phyloP scores from a whole-genome alignment of 1,140 invertebrate genomes.

The Triops longicaudatus region DNA sequence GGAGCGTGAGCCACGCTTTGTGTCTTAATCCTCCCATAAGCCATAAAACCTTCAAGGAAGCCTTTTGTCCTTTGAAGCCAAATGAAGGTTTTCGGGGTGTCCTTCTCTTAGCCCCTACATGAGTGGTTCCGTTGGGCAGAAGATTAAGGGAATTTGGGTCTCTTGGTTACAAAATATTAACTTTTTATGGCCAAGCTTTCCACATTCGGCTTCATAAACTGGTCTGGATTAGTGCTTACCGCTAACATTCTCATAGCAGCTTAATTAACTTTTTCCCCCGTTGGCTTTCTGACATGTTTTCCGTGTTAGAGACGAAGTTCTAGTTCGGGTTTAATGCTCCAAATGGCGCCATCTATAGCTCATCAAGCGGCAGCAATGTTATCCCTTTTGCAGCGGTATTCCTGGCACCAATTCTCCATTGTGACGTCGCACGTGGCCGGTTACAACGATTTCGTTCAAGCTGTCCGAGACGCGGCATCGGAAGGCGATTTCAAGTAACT shows the following conservation, averaged over 20 bases:
- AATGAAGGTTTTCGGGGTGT: background rate
- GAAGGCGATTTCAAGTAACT: constrained; percentile 70
- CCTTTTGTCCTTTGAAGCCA: background rate
- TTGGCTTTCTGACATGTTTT: background rate
- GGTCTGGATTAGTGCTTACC: background rate
- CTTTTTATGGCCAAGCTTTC: background rate
- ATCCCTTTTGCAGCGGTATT: constrained; percentile 83
- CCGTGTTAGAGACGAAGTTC: constrained; percentile 49
- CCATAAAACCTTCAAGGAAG: background rate
- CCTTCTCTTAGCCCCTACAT: background rate
- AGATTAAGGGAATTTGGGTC: too few relatives aligned
- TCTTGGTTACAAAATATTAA: background rate
- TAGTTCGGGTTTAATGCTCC: constrained; percentile 72
- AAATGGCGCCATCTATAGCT: constrained; percentile 84
- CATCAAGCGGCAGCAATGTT: constrained; percentile 62
- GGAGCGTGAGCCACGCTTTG: background rate
- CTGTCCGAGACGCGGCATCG: constrained; percentile 73
- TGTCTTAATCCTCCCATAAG: background rate
- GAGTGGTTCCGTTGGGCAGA: background rate
- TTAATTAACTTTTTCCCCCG: background rate
- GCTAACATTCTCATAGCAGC: background rate
- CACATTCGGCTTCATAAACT: background rate
- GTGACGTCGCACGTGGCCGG: constrained; percentile 75
- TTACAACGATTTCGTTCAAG: constrained; percentile 88
- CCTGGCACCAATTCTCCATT: constrained; percentile 92